Evolutionary conservation across 2,113 vertebrate species (phyloP).

Genomic region (Galemys pyrenaicus): DNA sequence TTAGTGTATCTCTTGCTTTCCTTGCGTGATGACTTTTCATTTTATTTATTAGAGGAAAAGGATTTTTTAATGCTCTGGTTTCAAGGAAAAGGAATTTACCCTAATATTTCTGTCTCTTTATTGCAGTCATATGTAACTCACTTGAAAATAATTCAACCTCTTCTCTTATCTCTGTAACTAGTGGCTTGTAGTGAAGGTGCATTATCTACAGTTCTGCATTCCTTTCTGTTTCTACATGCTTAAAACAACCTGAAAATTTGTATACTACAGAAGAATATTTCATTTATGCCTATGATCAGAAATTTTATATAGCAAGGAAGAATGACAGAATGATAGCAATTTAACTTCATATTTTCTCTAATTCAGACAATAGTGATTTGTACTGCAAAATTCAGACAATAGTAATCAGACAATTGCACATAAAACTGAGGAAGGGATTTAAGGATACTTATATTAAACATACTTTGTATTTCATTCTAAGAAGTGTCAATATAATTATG

Average conservation of each 20-base stretch:
- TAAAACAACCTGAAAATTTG: neutral
- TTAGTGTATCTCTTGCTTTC: neutral
- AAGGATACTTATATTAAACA: neutral
- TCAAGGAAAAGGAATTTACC: neutral
- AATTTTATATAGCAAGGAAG: neutral
- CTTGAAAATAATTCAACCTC: neutral
- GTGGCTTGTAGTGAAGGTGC: neutral
- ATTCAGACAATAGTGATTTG: neutral
- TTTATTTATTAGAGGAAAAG: neutral
- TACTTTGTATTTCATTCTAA: slow-evolving; percentile 11
- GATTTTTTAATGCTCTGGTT: neutral
- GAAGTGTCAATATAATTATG: neutral
- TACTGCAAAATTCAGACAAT: too few relatives aligned
- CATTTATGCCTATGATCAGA: neutral
- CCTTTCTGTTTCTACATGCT: neutral
- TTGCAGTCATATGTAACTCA: fast-evolving
- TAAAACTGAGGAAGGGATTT: neutral
- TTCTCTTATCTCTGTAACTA: neutral
- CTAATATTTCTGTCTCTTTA: neutral
- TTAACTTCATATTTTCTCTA: neutral
- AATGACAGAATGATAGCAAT: neutral
- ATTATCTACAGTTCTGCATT: neutral
- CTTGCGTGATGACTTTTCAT: neutral
- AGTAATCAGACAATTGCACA: too few relatives aligned
- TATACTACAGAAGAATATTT: neutral